Conservation (phyloP, 2,888 invertebrate species). For the Epistrophe grossulariae region DNA sequence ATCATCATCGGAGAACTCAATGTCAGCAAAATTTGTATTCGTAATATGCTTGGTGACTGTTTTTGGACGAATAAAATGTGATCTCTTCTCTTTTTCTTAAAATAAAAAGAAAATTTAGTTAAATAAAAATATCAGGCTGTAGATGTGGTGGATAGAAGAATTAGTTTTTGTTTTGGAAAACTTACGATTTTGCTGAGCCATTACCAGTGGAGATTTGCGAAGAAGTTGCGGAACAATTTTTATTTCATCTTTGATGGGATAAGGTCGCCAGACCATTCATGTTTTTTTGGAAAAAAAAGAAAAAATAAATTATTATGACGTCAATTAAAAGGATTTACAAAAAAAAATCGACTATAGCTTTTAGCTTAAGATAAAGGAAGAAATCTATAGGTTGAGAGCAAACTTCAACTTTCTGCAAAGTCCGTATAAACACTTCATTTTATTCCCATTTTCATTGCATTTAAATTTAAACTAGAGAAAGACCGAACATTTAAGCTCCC, state of each 20-base stretch:
- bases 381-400: no score
- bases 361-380: no score
- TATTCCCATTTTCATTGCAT: no score
- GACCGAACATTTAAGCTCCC: no score
- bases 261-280: conserved; percentile 72
- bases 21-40: conserved; percentile 76
- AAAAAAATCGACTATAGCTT: no score
- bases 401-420: no score
- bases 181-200: conserved; percentile 70
- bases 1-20: conserved; percentile 82
- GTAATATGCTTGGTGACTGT: conserved; percentile 77
- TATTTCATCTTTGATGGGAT: conserved; percentile 63
- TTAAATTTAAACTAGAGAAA: no score
- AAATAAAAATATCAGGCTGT: no score
- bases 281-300: conserved; percentile 59
- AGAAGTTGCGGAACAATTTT: conserved; percentile 59
- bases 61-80: conserved; percentile 64
- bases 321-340: background rate
- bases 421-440: no score
- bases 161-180: background rate
- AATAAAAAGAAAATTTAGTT: background rate
- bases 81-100: conserved; percentile 61
- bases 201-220: conserved; percentile 60
- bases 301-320: conserved; percentile 17
- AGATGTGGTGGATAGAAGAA: background rate